Evolutionary conservation across 2,797 vertebrate genomes (phyloP).

Genomic region (Ctenosaura bakeri): DNA sequence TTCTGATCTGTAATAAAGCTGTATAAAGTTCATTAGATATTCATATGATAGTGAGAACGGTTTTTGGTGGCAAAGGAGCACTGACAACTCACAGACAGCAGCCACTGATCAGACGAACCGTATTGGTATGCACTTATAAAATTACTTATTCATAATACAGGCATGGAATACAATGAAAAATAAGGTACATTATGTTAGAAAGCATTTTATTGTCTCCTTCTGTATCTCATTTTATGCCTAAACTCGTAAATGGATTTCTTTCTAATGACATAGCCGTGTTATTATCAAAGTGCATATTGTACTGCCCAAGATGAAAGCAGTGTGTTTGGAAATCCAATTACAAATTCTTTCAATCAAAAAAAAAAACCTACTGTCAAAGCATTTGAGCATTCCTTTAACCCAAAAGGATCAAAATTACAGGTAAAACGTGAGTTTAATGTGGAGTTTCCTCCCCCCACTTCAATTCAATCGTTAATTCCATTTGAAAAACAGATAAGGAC

Average conservation of each 20-base stretch:
- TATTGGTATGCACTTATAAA: constrained; percentile 87
- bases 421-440: constrained; percentile 92
- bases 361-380: constrained; percentile 87
- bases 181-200: constrained; percentile 80
- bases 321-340: constrained; percentile 94
- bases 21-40: constrained; percentile 62
- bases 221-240: constrained; percentile 90
- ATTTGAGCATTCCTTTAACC: constrained; percentile 91
- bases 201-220: constrained; percentile 93
- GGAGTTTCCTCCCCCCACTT: constrained; percentile 83
- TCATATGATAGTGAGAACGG: constrained; percentile 55
- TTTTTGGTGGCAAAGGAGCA: constrained; percentile 45
- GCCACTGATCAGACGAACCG: constrained; percentile 83
- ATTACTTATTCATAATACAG: constrained; percentile 93
- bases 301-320: constrained; percentile 88
- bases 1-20: constrained; percentile 63
- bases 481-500: constrained; percentile 82
- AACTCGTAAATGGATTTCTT: constrained; percentile 88
- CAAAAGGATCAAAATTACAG: constrained; percentile 91
- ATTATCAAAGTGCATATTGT: constrained; percentile 92
- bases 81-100: constrained; percentile 74
- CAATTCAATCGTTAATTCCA: constrained; percentile 77
- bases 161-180: constrained; percentile 87
- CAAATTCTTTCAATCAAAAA: constrained; percentile 95
- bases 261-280: constrained; percentile 96